Base-by-base conservation (phyloP, 2,888 invertebrate genomes). In the Andrena fulva region DNA sequence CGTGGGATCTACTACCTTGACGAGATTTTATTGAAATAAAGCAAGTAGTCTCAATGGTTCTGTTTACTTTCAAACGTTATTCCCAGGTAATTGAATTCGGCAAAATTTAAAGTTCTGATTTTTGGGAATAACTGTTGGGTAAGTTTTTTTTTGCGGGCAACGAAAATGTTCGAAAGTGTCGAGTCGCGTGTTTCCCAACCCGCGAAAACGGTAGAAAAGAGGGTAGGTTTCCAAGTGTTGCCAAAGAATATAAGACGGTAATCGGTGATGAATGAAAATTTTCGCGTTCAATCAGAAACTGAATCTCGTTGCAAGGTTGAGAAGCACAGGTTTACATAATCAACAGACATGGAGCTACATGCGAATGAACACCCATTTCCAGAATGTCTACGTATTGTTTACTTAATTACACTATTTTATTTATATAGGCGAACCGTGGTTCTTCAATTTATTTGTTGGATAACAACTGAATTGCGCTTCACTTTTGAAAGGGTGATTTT, bases 281-380 rank as follows among this genome's bases (percentile, higher is more conserved):
- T 2, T 68, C 8, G 16, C 7, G n/a, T 60, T 27, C 4, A 66
- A 35, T 35, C 20, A 10, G 6, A 20, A 24, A 62, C 42, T 59
- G 10, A 20, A 33, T 54, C 50, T 24, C 29, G 10, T 50, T 35
- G n/a, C 16, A 16, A 10, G 78, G 66, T 66, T 67, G 71, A 80
- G 78, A 78, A 80, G 54, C 72, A 68, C 72, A 42, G 54, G 27
- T 70, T 27, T 71, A 69, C 64, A 84, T 52, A 33, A 54, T 78
- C 62, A 76, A 86, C 68, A 77, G 75, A 48, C 35, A 76, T 67
- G 59, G 35, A 67, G 56, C 74, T 85, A 87, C 77, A 78, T 72
- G 77, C 77, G 81, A 86, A 67, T 76, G 85, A 87, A 87, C 87
- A 82, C 87, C 87, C 88, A 76, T 82, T 77, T 84, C 85, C 87